Base-by-base conservation (phyloP, 2,888 invertebrate species). In the Cerastoderma edule region DNA sequence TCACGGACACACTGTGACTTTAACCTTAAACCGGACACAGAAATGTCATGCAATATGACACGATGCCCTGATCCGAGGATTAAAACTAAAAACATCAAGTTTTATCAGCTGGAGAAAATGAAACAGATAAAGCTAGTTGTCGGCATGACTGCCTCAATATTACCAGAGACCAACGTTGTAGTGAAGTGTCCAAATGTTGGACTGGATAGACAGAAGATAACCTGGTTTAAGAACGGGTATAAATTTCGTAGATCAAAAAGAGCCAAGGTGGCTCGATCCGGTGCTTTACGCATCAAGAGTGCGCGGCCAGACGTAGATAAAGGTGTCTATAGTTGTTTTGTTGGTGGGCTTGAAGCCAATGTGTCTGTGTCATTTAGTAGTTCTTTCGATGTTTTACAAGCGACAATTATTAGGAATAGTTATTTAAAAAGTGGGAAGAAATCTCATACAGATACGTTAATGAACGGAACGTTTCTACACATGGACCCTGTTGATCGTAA, bases 321-420 rank as follows among this genome's bases (percentile, higher is more conserved):
- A 19, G 91, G 88, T 10, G 81, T 82, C 5, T 91, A 90, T 80
- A 87, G 88, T 27, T 91, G 91, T 74, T 78, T 87, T 33, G 87
- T 87, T 28, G 88, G 88, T 16, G 72, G 82, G 6, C 72, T 85
- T 35, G 83, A 84, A 50, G 88, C 90, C 3, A 87, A 84, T 69
- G 71, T 89, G 24, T 81, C 85, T 8, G 70, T 91, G 5, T 56
- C 70, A 19, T 91, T 90, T 75, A 85, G 84, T 27, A 81, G 83
- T 33, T 83, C 87, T 0, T 84, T 84, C 63, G 87, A 86, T 60
- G 74, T 89, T 16, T 76, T 89, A 46, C 81, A 85, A 80, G 86
- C 87, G 22, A 87, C 86, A 22, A 78, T 86, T 4, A 67, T 83
- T 39, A 70, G 89, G 56, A 87, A 89, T 48, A 83, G 83, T 33